Evolutionary conservation across 2,797 vertebrate genomes (phyloP).

Genomic region (Manis javanica): DNA sequence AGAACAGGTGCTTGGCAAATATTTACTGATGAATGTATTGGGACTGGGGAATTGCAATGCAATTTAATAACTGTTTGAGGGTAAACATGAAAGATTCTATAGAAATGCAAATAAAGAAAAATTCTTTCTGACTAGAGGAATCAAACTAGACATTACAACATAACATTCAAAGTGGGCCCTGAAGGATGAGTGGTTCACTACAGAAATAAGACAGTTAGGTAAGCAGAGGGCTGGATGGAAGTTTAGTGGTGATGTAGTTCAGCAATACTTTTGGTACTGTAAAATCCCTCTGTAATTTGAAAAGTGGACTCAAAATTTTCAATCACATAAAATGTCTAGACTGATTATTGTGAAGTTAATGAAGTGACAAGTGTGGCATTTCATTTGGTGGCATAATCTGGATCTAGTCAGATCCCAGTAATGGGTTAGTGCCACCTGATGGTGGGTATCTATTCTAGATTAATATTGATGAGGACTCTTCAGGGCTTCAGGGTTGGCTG

Average conservation of each 20-base stretch:
- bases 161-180: not conserved
- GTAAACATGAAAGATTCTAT: conserved; percentile 64
- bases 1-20: conserved; percentile 64
- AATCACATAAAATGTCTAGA: not conserved
- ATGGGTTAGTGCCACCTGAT: not conserved
- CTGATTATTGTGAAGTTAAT: conserved; percentile 29
- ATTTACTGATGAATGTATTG: conserved; percentile 65
- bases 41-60: conserved; percentile 43
- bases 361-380: conserved; percentile 30
- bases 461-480: not conserved
- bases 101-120: conserved; percentile 63
- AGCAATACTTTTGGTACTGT: not conserved
- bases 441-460: conserved; percentile 20
- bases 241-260: not conserved
- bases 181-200: not conserved
- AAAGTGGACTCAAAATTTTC: conserved; percentile 35
- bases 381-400: not conserved
- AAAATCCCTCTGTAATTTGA: not conserved
- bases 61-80: conserved; percentile 72
- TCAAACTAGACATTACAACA: conserved; percentile 1
- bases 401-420: not conserved
- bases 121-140: conserved; percentile 37
- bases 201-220: not conserved
- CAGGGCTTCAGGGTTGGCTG: not conserved
- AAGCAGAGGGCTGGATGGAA: not conserved